A percentile compares a stretch with the other conserved stretches of the same genome.
Conservation (phyloP, 2,113 vertebrate genomes). For the Mustelus asterias region DNA sequence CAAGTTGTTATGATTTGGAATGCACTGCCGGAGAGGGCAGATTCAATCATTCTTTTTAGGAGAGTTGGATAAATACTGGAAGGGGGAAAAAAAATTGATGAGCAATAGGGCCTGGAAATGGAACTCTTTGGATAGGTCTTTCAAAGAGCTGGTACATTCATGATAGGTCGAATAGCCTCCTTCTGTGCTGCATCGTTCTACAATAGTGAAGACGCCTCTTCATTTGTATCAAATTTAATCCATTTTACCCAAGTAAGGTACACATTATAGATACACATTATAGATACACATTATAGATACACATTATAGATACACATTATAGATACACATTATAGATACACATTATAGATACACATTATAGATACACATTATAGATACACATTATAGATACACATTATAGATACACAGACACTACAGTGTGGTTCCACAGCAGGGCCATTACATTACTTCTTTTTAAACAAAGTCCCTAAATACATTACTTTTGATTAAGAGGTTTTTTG, state of each 20-base stretch:
- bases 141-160: background rate
- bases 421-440: background rate
- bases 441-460: background rate
- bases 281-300: too few species aligned
- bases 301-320: too few species aligned
- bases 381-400: background rate
- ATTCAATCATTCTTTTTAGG: background rate
- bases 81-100: background rate
- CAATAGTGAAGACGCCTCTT: background rate
- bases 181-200: background rate
- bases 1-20: background rate
- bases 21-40: background rate
- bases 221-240: background rate
- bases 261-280: background rate
- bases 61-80: background rate
- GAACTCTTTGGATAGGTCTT: background rate
- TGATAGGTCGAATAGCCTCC: background rate
- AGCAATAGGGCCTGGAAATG: background rate
- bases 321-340: too few species aligned
- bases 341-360: too few species aligned
- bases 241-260: background rate
- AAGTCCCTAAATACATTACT: background rate
- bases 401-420: background rate
- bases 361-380: too few species aligned
- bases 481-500: background rate